Percentiles rank a stretch among this genome's conserved stretches.
Conservation (phyloP, 2,888 invertebrate species). For the Dione vanillae region DNA sequence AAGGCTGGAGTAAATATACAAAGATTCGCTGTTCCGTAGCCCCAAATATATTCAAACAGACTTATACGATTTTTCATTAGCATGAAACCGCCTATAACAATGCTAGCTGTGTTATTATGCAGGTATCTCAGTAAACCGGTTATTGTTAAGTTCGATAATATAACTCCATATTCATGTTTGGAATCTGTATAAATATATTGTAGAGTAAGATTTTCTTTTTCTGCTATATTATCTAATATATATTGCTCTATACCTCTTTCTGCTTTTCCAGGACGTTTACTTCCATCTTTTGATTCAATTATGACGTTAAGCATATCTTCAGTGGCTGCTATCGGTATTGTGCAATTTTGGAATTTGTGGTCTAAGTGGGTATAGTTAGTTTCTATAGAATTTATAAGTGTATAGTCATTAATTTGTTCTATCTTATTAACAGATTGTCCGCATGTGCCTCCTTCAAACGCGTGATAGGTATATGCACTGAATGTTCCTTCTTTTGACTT, state of each 20-base stretch:
- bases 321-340: constrained; percentile 54
- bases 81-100: constrained; percentile 60
- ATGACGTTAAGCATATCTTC: constrained; percentile 58
- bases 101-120: constrained; percentile 55
- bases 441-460: constrained; percentile 57
- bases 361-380: constrained; percentile 48
- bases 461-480: constrained; percentile 55
- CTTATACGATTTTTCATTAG: constrained; percentile 60
- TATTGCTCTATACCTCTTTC: constrained; percentile 61
- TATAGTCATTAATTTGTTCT: constrained; percentile 54
- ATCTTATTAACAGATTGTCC: constrained; percentile 52
- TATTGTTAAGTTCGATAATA: constrained; percentile 59
- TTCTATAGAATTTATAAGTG: constrained; percentile 42
- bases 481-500: constrained; percentile 38
- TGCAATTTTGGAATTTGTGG: constrained; percentile 54
- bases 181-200: constrained; percentile 50
- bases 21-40: constrained; percentile 57
- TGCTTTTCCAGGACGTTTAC: constrained; percentile 45
- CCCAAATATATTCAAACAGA: constrained; percentile 64
- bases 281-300: constrained; percentile 51
- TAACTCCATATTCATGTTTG: constrained; percentile 52
- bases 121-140: constrained; percentile 59
- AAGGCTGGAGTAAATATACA: constrained; percentile 56
- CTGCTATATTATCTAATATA: constrained; percentile 58
- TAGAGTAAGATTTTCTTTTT: constrained; percentile 52